Base-by-base conservation (phyloP, 2,113 vertebrate species). In the Misgurnus mizolepis region DNA sequence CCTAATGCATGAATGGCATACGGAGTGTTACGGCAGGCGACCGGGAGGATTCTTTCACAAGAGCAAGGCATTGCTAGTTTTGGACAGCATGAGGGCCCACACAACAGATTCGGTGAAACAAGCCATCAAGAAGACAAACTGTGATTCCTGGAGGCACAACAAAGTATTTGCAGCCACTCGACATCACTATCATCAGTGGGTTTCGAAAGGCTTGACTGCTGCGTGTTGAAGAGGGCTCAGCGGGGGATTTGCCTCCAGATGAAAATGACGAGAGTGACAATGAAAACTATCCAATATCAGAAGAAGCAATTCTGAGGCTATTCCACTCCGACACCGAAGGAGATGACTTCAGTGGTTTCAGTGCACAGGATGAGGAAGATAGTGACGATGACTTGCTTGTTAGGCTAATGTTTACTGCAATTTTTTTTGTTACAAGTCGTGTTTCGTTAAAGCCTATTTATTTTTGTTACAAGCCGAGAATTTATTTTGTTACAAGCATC, bases 191-290 rank as follows among this genome's bases (percentile, higher is more conserved):
- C 1, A 34, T 34, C 27, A 34, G 1, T 3, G 3, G 27, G 27
- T 34, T 34, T 34, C 27, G 3, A 34, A 34, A 34, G 27, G 27
- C 27, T 34, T 2, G 27, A 34, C 27, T 34, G 27, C 27, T 34
- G 27, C 27, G 27, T 34, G 27, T 34, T 34, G 27, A 34, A 34
- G 27, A 58, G 34, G 41, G 67, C 12, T 76, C 73, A 74, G 55
- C 7, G 39, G 55, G 34, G 55, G 6, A 58, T 74, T 61, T 55
- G 18, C 58, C 73, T 47, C 45, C 43, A 8, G 43, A 4, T 45
- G 43, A 68, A 67, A 78, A 65, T 73, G 71, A 74, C 40, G 53
- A 79, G 50, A 79, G 66, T 10, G 56, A 71, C 66, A 41, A 49
- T 53, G 58, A 72, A 40, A 64, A 18, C 39, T 6, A 79, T 66